These are phyloP conservation scores for Melanotaenia pygmaea DNA, from an alignment of 2,797 vertebrate genomes.

Conservation along the genomic window DNA sequence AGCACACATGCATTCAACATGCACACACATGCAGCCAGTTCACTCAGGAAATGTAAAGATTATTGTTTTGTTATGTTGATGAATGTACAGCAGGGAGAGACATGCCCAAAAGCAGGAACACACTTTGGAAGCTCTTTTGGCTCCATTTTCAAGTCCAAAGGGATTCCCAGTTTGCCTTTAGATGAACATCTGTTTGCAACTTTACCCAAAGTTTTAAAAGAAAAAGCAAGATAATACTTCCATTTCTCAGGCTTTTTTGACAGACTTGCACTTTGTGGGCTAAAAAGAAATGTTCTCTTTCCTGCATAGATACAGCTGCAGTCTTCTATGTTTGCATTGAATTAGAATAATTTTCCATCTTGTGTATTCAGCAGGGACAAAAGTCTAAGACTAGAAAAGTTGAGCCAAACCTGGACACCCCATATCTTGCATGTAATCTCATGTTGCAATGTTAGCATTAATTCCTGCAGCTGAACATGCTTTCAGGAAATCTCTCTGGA, in stretches of 20 bases:
- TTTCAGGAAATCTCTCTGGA: constrained; percentile 15
- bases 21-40: constrained; percentile 12
- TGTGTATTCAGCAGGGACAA: constrained; percentile 7
- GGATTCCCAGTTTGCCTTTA: constrained; percentile 17
- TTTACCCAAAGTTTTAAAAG: constrained; percentile 17
- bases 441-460: constrained; percentile 2
- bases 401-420: not conserved
- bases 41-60: constrained; percentile 46
- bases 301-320: constrained; percentile 35
- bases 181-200: constrained; percentile 35
- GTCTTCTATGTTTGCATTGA: constrained; percentile 32
- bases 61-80: constrained; percentile 29
- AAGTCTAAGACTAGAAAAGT: constrained; percentile 1
- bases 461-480: constrained; percentile 13
- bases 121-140: not conserved
- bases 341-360: constrained; percentile 1
- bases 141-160: constrained; percentile 18
- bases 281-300: constrained; percentile 32
- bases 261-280: constrained; percentile 21
- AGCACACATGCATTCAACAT: not conserved
- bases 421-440: not conserved
- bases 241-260: constrained; percentile 40
- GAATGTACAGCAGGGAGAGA: constrained; percentile 7
- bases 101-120: constrained; percentile 5
- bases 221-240: constrained; percentile 12